Base-by-base conservation (phyloP, 2,888 invertebrate genomes). In the Anthophora plumipes region DNA sequence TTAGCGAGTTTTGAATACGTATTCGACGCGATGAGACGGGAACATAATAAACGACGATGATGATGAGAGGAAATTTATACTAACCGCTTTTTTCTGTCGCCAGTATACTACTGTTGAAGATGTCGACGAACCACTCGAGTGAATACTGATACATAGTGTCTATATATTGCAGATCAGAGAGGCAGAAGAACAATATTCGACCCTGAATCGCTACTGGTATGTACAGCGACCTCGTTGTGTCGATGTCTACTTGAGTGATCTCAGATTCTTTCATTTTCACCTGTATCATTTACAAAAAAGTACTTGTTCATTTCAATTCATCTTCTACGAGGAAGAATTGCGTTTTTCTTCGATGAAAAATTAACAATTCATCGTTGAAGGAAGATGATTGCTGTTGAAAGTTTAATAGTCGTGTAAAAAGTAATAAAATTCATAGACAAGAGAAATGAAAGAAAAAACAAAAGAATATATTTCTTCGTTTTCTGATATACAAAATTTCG, bases 61-160 rank as follows among this genome's bases (percentile, higher is more conserved):
- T 20, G 20, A 20, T 3, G 50, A 50, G 8, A 50, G 50, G 50
- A 7, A 50, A 1, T 6, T 5, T 37, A 12, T 5, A 85, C 92
- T 92, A 85, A 96, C 96, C 95, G 80, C 95, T 95, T 80, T 95
- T 95, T 85, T 96, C 96, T 0, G 96, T 95, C 83, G 95, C 95
- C 0, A 96, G 94, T 94, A 97, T 97, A 88, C 96, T 96, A 72
- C 95, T 94, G 14, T 96, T 93, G 91, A 97, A 97, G 67, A 98
- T 96, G 82, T 95, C 95, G 88, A 98, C 96, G 92, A 98, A 98
- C 98, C 98, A 98, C 90, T 97, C 97, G 22, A 98, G 94, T 0
- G 98, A 98, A 93, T 98, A 98, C 93, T 98, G 98, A 93, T 98
- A 98, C 98, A 98, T 98, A 17, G 98, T 98, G 93, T 98, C 98